phyloP scores from a whole-genome alignment of 2,797 vertebrate genomes.

The Gallinago stenura region DNA sequence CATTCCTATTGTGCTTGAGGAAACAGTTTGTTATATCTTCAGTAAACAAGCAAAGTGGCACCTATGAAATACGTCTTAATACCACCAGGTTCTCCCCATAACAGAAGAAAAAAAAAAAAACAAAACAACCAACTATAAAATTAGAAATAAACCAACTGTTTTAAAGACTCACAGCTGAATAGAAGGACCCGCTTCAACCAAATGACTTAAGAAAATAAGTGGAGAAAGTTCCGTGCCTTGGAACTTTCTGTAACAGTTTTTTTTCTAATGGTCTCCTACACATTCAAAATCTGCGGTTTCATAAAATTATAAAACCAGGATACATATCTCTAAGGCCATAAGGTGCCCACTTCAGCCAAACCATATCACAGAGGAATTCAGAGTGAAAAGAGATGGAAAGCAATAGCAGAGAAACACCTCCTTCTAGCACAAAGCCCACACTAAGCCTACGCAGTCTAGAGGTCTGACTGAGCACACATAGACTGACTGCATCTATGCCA shows the following conservation, averaged over 20 bases:
- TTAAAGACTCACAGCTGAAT: not conserved
- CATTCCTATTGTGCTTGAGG: not conserved
- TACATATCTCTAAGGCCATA: not conserved
- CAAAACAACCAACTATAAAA: not conserved
- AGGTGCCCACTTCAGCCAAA: not conserved
- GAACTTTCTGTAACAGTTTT: not conserved
- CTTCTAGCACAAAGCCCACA: not conserved
- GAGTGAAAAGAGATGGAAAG: not conserved
- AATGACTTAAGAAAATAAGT: not conserved
- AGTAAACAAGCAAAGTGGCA: not conserved
- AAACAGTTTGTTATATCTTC: not conserved
- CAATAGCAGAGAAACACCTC: not conserved
- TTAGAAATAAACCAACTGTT: not conserved
- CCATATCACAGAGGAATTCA: accelerated
- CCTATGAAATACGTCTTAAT: not conserved
- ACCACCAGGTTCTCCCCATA: not conserved
- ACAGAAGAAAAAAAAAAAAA: not conserved
- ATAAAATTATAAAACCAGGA: not conserved
- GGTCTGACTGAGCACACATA: not conserved
- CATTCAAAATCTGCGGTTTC: not conserved
- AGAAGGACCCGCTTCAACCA: not conserved
- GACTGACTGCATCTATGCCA: not conserved
- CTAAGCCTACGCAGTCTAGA: not conserved
- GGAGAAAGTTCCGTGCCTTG: not conserved
- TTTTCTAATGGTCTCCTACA: not conserved